Conservation (phyloP, 2,113 vertebrate genomes). For the Alces alces region DNA sequence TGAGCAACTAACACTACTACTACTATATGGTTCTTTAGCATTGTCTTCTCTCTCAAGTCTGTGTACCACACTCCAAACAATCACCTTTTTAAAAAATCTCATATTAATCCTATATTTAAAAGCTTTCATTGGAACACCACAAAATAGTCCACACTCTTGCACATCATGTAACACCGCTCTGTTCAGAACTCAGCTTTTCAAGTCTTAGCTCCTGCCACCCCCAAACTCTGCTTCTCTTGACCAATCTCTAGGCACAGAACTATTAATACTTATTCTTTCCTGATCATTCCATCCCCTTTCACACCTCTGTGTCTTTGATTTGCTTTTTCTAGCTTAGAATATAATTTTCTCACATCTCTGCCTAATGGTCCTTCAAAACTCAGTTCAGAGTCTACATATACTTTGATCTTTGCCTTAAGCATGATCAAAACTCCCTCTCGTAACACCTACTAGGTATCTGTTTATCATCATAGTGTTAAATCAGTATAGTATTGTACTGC, state of each 20-base stretch:
- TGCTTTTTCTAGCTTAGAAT: background rate
- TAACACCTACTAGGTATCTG: background rate
- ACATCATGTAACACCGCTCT: background rate
- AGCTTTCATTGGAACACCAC: background rate
- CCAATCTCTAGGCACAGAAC: background rate
- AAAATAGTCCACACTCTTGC: background rate
- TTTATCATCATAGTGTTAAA: background rate
- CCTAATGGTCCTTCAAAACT: background rate
- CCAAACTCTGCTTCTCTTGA: background rate
- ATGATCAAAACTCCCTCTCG: background rate
- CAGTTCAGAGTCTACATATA: background rate
- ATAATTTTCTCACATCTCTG: constrained; percentile 6
- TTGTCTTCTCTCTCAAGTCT: background rate
- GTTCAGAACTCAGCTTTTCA: background rate
- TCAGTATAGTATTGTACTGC: background rate
- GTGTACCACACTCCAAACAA: background rate
- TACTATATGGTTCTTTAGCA: background rate
- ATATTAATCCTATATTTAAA: background rate
- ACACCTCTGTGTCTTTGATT: background rate
- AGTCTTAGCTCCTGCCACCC: background rate
- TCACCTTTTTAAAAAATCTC: background rate
- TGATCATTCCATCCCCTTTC: background rate
- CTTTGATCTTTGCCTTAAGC: background rate
- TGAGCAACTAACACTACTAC: background rate
- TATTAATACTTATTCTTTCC: background rate